Evolutionary conservation across 1,140 invertebrate species (phyloP).

Genomic region (Cepaea nemoralis): DNA sequence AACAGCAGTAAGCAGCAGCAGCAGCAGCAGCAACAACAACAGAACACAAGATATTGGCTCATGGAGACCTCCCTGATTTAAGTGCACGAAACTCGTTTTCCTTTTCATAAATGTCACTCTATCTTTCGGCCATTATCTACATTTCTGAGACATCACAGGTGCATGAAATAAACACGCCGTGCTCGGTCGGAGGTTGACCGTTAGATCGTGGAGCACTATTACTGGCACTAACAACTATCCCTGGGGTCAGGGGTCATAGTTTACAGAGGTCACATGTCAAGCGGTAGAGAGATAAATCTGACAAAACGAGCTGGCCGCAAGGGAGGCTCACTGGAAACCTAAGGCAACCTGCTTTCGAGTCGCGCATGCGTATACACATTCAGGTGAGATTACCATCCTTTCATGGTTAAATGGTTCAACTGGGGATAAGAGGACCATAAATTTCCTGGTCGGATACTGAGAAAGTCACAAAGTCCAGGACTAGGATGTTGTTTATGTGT

Average conservation of each 20-base stretch:
- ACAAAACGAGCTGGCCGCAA: background rate
- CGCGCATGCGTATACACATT: background rate
- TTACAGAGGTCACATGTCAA: conserved; percentile 8
- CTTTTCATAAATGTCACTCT: too few species aligned
- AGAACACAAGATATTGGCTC: too few species aligned
- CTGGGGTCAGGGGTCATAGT: background rate
- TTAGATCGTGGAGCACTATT: background rate
- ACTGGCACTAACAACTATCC: background rate
- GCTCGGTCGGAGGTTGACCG: too few species aligned
- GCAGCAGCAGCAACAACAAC: too few species aligned
- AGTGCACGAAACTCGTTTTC: too few species aligned
- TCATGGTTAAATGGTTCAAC: background rate
- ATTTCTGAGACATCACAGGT: too few species aligned
- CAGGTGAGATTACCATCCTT: background rate
- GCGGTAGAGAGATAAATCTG: background rate
- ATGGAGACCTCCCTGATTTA: too few species aligned
- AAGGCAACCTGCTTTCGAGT: background rate
- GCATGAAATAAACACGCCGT: too few species aligned
- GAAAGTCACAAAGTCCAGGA: background rate
- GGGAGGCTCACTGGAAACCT: background rate
- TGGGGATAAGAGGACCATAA: background rate
- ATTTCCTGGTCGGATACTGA: background rate
- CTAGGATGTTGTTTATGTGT: background rate
- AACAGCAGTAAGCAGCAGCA: too few species aligned
- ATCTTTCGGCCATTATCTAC: too few species aligned